Conservation (phyloP, 2,888 invertebrate species). For the Trachelus iudaicus region DNA sequence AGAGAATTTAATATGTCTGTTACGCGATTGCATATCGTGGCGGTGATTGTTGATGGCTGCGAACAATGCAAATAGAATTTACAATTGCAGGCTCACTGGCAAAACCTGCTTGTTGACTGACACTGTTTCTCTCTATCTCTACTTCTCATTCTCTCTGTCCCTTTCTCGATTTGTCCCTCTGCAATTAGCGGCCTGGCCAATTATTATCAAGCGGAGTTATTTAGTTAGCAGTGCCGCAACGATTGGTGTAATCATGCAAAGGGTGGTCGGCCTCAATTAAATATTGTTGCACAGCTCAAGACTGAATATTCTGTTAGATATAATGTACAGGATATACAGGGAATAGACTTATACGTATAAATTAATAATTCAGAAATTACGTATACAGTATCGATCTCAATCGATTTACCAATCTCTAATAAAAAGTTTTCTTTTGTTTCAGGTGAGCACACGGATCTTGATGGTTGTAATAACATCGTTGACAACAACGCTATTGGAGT, state of each 20-base stretch:
- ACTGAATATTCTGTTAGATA: not conserved
- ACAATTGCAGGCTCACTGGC: not conserved
- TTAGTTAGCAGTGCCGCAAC: slow-evolving; percentile 18
- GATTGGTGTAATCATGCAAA: slow-evolving; percentile 19
- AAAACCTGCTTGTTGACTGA: not conserved
- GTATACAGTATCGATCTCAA: too few species aligned
- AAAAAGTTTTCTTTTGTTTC: not conserved
- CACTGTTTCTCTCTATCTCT: not conserved
- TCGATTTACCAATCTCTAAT: too few species aligned
- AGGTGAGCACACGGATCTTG: not conserved
- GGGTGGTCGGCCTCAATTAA: not conserved
- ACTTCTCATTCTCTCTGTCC: not conserved
- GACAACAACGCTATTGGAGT: not conserved
- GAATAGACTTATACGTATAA: not conserved
- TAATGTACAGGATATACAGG: not conserved
- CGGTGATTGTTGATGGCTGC: not conserved
- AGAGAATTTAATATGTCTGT: not conserved
- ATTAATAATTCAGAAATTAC: too few species aligned
- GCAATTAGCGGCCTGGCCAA: slow-evolving; percentile 11
- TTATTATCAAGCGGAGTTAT: slow-evolving; percentile 16
- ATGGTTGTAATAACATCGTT: not conserved
- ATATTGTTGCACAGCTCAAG: not conserved
- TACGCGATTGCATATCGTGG: not conserved
- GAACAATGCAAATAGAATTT: slow-evolving; percentile 10
- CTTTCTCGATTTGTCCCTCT: not conserved